Base-by-base conservation (phyloP, 1,140 invertebrate genomes). In the Apis laboriosa region DNA sequence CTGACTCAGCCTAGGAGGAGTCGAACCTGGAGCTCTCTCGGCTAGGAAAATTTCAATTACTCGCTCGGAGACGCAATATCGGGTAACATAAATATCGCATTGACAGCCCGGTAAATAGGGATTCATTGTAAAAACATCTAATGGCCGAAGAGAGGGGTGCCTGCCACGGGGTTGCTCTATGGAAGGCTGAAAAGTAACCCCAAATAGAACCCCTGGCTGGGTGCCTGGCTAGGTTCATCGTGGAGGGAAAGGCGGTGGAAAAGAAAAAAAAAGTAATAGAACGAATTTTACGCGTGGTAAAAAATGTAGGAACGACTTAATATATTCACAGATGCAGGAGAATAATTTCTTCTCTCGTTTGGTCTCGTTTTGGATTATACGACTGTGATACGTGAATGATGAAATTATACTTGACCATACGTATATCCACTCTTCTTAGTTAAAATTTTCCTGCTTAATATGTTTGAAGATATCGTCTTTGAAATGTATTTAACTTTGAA, bases 51-150 rank as follows among this genome's bases (percentile, higher is more conserved):
- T 91, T 93, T 90, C 93, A 94, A 94, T 94, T 93, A 93, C 90
- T 89, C 92, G 93, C 90, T 91, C 90, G 89, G 90, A 86, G 89
- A 90, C 89, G 90, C 91, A 92, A 92, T 93, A 93, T 93, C 90
- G 87, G 86, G 79, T 82, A 90, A 92, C 92, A 93, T 93, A 94
- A 94, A 94, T 93, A 93, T 92, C 89, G 73, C 88, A 93, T 93
- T 93, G 92, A 92, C 91, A 92, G 90, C 84, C 90, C 86, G 85
- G 92, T 92, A 93, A 93, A 93, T 93, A 91, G 89, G 91, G 88
- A 93, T 92, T 89, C 90, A 92, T 93, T 92, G 90, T 92, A 90
- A 92, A 92, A 93, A 92, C 91, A 92, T 80, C 67, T 82, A 78
- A 86, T 88, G 81, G 79, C 28, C 76, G 72, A 17, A 7, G 61